Evolutionary conservation across 1,140 invertebrate genomes (phyloP), one percentile per base, ranked within the genome.

Genomic region (Cotesia chilonis): DNA sequence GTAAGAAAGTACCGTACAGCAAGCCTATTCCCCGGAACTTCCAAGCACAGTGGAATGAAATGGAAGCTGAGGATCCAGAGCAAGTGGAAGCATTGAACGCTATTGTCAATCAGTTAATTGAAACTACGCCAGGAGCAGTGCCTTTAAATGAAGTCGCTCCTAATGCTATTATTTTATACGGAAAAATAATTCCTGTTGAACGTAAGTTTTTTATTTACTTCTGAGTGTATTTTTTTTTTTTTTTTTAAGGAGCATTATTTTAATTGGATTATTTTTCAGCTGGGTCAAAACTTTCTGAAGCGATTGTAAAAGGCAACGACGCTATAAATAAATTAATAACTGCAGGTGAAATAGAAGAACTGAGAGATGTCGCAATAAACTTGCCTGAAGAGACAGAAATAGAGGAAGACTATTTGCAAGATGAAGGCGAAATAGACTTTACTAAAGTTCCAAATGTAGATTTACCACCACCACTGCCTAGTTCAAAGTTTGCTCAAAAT

Each of bases 11-110:
- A 38, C 96, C 96, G 5, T 98, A 97, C 82, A 95, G 96, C 74
- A 97, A 98, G 83, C 96, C 96, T 12, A 98, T 98, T 83, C 96
- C 96, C 3, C 92, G 94, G 77, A 96, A 96, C 80, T 99, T 98
- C 87, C 96, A 98, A 86, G 95, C 94, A 35, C 95, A 97, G 71
- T 98, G 97, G 97, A 95, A 96, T 79, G 95, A 96, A 80, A 92
- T 92, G 70, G 90, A 90, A 64, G 87, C 87, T 55, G 91, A 93
- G 78, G 90, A 90, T 76, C 84, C 87, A 65, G 85, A 88, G 70
- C 84, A 84, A 71, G 81, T 87, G 28, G 86, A 88, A 76, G 83
- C 85, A 37, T 81, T 92, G 20, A 90, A 89, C 77, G 92, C 89
- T 77, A 90, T 89, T 71, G 88, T 91, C 38, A 91, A 90, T 80